Conservation (phyloP, 2,797 vertebrate species). For the Cuculus canorus region DNA sequence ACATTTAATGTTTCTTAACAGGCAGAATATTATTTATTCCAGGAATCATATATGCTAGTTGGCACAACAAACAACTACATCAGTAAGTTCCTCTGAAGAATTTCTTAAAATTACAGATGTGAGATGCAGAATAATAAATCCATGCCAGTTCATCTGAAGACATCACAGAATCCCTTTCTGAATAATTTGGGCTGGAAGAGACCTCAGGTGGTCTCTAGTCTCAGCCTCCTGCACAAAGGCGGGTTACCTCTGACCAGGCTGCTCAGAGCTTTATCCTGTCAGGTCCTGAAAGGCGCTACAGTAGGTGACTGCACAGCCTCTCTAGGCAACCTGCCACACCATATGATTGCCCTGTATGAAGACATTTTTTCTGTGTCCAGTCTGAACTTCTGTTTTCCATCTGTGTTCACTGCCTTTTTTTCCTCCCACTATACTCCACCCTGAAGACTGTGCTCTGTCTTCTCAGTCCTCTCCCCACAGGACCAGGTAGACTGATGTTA, state of each 20-base stretch:
- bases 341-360: not conserved
- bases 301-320: not conserved
- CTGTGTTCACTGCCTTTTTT: not conserved
- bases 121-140: not conserved
- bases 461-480: not conserved
- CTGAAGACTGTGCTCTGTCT: not conserved
- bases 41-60: not conserved
- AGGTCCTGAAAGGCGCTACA: not conserved
- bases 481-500: not conserved
- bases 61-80: not conserved
- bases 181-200: not conserved
- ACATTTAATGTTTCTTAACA: not conserved
- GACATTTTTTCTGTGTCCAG: accelerated
- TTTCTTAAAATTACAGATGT: not conserved
- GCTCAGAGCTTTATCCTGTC: not conserved
- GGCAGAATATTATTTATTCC: not conserved
- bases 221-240: not conserved
- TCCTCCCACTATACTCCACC: not conserved
- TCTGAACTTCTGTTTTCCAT: not conserved
- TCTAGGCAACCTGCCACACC: not conserved
- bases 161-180: not conserved
- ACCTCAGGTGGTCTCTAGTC: not conserved
- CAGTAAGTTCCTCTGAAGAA: slow-evolving; percentile 22
- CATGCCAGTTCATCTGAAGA: not conserved
- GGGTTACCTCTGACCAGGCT: not conserved